phyloP scores from a whole-genome alignment of 2,113 vertebrate species.

The Bujurquina vittata region DNA sequence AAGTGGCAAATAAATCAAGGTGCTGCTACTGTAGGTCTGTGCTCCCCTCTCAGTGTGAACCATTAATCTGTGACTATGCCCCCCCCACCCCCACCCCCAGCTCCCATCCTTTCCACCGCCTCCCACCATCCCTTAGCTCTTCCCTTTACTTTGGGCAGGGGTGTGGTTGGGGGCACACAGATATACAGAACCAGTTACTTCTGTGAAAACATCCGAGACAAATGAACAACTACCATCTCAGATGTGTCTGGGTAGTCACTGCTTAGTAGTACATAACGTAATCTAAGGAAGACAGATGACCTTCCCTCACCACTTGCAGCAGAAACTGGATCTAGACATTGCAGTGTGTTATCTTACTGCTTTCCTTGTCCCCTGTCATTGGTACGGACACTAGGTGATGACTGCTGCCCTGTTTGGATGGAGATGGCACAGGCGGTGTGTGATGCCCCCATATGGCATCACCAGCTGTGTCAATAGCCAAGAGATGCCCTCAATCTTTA shows the following conservation, averaged over 20 bases:
- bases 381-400: constrained; percentile 47
- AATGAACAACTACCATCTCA: constrained; percentile 6
- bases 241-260: background rate
- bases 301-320: constrained; percentile 20
- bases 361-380: constrained; percentile 66
- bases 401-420: constrained; percentile 54
- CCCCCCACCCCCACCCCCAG: background rate
- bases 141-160: constrained; percentile 59
- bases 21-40: constrained; percentile 79
- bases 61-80: constrained; percentile 82
- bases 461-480: constrained; percentile 78
- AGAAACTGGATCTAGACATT: constrained; percentile 37
- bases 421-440: constrained; percentile 46
- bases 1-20: constrained; percentile 98
- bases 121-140: constrained; percentile 1
- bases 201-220: constrained; percentile 19
- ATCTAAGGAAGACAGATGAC: constrained; percentile 32
- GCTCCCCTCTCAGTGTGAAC: constrained; percentile 82
- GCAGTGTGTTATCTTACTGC: constrained; percentile 28
- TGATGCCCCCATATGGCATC: constrained; percentile 76
- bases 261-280: constrained; percentile 22
- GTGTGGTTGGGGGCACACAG: constrained; percentile 41
- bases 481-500: constrained; percentile 75
- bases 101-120: background rate
- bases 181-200: constrained; percentile 44